A percentile compares a stretch with the other conserved stretches of the same genome.
These are phyloP conservation scores for Panagrolaimus sp. DNA, from an alignment of 1,140 invertebrate species.

Conservation along the genomic window DNA sequence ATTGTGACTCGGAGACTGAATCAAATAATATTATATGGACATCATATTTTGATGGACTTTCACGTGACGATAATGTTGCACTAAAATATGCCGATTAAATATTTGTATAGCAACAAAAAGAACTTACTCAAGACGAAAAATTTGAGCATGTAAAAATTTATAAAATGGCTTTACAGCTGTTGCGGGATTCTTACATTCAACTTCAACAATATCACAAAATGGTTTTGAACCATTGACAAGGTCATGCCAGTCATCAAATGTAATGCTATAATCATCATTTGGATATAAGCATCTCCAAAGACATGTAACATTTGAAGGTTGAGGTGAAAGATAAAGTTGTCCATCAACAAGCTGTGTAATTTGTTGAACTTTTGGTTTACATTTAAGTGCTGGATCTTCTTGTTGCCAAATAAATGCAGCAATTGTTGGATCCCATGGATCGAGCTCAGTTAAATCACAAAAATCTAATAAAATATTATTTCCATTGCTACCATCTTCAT, in stretches of 20 bases:
- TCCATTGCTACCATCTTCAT: too few relatives aligned
- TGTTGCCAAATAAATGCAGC: not conserved
- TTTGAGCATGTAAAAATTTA: constrained; percentile 6
- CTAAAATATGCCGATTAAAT: not conserved
- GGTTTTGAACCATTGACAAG: not conserved
- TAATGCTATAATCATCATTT: constrained; percentile 10
- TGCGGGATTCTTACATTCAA: not conserved
- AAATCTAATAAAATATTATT: not conserved
- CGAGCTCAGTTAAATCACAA: not conserved
- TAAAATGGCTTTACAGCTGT: not conserved
- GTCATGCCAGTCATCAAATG: not conserved
- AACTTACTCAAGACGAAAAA: not conserved
- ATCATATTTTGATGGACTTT: not conserved
- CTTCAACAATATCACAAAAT: constrained; percentile 17
- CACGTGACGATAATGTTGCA: not conserved
- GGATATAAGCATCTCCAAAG: constrained; percentile 11
- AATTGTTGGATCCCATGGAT: not conserved
- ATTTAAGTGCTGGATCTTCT: not conserved
- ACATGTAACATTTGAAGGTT: not conserved
- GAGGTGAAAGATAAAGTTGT: not conserved
- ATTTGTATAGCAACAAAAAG: not conserved
- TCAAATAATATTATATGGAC: constrained; percentile 18
- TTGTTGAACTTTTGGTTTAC: not conserved
- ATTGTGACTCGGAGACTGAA: constrained; percentile 14
- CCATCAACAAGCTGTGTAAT: not conserved